Evolutionary conservation across 2,888 invertebrate genomes (phyloP), one percentile per base, ranked within the genome.

Genomic region (Clivina fossor): DNA sequence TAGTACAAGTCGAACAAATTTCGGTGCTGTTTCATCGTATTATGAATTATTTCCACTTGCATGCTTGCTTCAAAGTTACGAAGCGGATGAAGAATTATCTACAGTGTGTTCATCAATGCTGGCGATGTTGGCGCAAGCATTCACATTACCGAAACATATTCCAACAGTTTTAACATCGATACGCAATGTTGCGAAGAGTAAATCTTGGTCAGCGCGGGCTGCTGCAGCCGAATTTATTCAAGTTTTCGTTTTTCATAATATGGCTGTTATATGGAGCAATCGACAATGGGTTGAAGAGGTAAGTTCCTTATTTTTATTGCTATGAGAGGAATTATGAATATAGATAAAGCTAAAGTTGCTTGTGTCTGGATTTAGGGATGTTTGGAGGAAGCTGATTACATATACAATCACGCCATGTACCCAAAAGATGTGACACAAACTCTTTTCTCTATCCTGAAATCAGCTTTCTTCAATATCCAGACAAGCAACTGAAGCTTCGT

Each of bases 41-140:
- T 85, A 84, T 69, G 68, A 74, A 47, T 71, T 86, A 59, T 76
- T 82, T 58, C 80, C 81, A 1, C 71, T 83, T 62, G 81, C 89
- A 47, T 89, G 88, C 69, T 80, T 84, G 9, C 79, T 89, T 62
- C 88, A 90, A 66, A 88, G 85, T 63, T 87, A 87, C 63, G 86
- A 88, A 62, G 80, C 81, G 13, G 90, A 91, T 69, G 87, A 88
- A 61, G 91, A 92, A 71, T 72, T 93, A 60, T 79, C 81, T 13
- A 79, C 80, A 58, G 78, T 81, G 26, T 88, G 90, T 63, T 79
- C 80, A 33, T 76, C 78, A 44, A 79, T 87, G 56, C 73, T 93
- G 22, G 85, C 86, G 1, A 77, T 81, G 38, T 74, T 91, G 16
- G 84, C 88, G 2, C 83, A 86, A 59, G 78, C 83, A 0, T 71